These are phyloP conservation scores for Caenorhabditis sinica DNA, from an alignment of 2,888 invertebrate species.

Conservation along the genomic window DNA sequence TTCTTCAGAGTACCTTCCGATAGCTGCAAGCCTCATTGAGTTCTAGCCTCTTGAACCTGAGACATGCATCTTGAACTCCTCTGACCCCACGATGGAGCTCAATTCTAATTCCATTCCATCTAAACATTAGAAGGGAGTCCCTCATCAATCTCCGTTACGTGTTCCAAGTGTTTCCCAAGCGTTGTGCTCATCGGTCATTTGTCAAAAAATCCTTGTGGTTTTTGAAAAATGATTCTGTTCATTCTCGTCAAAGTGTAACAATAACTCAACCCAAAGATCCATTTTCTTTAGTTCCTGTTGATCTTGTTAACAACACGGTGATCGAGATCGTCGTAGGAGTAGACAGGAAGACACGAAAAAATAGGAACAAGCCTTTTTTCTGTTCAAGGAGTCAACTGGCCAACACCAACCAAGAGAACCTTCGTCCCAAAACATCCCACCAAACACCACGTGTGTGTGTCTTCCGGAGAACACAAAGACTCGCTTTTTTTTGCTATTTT, in stretches of 20 bases:
- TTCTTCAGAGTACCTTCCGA: too few species aligned
- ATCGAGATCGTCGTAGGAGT: conserved; percentile 11
- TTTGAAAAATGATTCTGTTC: neutral
- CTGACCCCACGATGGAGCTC: too few species aligned
- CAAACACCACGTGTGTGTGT: conserved; percentile 29
- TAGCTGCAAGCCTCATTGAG: too few species aligned
- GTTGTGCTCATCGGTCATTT: conserved; percentile 14
- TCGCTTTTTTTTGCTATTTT: conserved; percentile 6
- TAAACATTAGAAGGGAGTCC: too few species aligned
- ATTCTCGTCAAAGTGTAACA: conserved; percentile 2
- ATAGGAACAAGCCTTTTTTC: conserved; percentile 5
- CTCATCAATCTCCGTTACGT: neutral
- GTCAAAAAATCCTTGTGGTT: too few species aligned
- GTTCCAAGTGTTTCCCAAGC: neutral
- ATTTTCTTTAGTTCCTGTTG: neutral
- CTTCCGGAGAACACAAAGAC: conserved; percentile 10
- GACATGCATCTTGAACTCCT: too few species aligned
- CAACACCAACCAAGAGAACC: neutral
- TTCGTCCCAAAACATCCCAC: conserved; percentile 17
- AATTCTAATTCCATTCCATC: too few species aligned
- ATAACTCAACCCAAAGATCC: conserved; percentile 16
- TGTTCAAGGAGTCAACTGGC: conserved; percentile 3
- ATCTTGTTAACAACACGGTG: conserved; percentile 25
- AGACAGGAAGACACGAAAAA: conserved; percentile 3
- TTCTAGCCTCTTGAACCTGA: too few species aligned